Conservation (phyloP, 2,797 vertebrate species). For the Melanotaenia boesemani region DNA sequence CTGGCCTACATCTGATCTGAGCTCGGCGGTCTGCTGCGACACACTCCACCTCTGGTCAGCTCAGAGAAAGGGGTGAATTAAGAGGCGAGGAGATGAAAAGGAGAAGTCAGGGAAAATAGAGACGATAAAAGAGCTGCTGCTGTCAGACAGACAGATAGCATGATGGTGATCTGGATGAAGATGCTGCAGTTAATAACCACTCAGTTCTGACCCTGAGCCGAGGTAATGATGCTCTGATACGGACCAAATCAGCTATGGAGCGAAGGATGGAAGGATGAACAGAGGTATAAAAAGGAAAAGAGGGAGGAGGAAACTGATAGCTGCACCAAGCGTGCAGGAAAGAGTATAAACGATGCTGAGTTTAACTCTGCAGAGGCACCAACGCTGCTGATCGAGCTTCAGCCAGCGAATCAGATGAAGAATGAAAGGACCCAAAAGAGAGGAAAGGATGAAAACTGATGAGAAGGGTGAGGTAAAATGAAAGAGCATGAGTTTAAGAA, state of each 20-base stretch:
- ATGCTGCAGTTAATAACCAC: conserved; percentile 46
- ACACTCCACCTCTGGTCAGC: conserved; percentile 15
- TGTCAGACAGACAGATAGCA: conserved; percentile 34
- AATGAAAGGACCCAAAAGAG: background rate
- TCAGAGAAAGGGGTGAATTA: background rate
- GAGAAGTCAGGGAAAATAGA: conserved; percentile 26
- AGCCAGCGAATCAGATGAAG: conserved; percentile 42
- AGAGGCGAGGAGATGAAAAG: background rate
- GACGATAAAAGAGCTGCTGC: conserved; percentile 8
- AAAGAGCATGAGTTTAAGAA: no score
- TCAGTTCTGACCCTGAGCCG: conserved; percentile 55
- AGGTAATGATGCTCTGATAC: conserved; percentile 54
- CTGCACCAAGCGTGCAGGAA: background rate
- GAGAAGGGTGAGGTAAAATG: no score
- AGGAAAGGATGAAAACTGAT: background rate
- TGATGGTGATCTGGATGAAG: conserved; percentile 42
- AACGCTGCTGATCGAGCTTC: conserved; percentile 24
- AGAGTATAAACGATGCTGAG: conserved; percentile 28
- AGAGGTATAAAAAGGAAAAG: background rate
- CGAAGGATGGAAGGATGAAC: background rate
- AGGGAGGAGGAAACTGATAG: background rate
- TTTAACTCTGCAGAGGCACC: conserved; percentile 45
- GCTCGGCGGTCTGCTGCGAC: conserved; percentile 32
- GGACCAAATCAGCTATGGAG: conserved; percentile 50
- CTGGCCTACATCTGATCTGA: conserved; percentile 62